Conservation (phyloP, 2,113 vertebrate species). For the Psilopsiagon aymara region DNA sequence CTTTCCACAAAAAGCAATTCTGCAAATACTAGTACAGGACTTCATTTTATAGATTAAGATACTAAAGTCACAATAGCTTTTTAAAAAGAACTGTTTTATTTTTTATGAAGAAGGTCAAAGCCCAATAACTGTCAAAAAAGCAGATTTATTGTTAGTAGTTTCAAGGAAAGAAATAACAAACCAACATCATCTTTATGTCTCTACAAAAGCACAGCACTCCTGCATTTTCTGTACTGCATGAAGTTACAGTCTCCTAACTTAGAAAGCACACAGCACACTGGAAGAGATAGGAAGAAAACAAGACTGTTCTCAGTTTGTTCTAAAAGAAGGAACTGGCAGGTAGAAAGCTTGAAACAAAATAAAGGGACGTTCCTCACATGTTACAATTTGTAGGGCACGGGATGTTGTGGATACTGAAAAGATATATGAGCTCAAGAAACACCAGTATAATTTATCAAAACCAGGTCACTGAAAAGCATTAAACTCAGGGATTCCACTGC, state of each 20-base stretch:
- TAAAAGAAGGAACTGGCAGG: background rate
- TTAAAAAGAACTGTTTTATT: background rate
- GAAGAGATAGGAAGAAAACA: background rate
- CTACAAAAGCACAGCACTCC: background rate
- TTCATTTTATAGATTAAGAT: background rate
- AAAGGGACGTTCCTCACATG: background rate
- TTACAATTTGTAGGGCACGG: conserved; percentile 3
- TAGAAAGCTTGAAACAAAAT: conserved; percentile 8
- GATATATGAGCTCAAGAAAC: conserved; percentile 33
- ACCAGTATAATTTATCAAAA: conserved; percentile 55
- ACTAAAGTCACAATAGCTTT: background rate
- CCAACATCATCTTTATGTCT: background rate
- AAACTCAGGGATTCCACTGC: conserved; percentile 34
- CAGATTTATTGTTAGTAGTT: background rate
- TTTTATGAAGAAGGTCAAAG: background rate
- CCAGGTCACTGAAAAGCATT: conserved; percentile 18
- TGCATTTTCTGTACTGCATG: background rate
- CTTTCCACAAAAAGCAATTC: background rate
- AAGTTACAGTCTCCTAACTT: background rate
- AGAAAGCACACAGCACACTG: background rate
- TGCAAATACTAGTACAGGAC: background rate
- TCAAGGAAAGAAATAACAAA: background rate
- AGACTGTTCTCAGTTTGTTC: background rate
- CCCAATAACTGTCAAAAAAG: background rate
- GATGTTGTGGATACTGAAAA: background rate